Conservation (phyloP, 2,888 invertebrate species). For the Drosophila paramelanica region DNA sequence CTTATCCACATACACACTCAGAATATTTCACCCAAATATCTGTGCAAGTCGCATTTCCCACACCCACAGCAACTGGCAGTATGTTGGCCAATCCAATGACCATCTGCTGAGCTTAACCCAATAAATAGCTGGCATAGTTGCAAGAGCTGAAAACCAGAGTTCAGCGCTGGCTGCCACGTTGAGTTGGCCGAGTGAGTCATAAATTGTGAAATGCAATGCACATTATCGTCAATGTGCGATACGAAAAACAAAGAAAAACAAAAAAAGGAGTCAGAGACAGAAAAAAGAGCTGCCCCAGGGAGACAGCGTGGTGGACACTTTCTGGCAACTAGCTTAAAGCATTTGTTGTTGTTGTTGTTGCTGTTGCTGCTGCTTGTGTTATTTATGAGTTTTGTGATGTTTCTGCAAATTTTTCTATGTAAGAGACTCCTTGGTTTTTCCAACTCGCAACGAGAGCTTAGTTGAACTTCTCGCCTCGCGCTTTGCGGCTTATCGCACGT, state of each 20-base stretch:
- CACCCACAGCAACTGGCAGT: constrained; percentile 36
- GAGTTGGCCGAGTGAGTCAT: constrained; percentile 67
- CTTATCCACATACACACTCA: constrained; percentile 10
- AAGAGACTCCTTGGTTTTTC: constrained; percentile 50
- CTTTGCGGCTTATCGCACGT: constrained; percentile 63
- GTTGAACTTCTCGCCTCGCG: constrained; percentile 49
- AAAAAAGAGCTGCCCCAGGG: constrained; percentile 10
- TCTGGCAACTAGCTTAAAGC: constrained; percentile 44
- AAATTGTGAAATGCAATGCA: constrained; percentile 71
- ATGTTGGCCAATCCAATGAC: constrained; percentile 38
- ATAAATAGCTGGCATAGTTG: constrained; percentile 70
- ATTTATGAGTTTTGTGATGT: constrained; percentile 82
- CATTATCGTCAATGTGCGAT: constrained; percentile 67
- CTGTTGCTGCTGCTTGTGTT: constrained; percentile 48
- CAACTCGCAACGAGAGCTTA: constrained; percentile 29
- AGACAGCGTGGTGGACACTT: constrained; percentile 69
- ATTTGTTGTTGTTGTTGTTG: constrained; percentile 20
- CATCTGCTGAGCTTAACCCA: constrained; percentile 68
- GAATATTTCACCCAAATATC: constrained; percentile 20
- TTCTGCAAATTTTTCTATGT: constrained; percentile 81
- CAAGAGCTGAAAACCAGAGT: constrained; percentile 17
- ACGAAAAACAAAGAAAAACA: constrained; percentile 14
- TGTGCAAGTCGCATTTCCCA: constrained; percentile 26
- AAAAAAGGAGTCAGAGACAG: constrained; percentile 44
- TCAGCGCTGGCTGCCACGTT: constrained; percentile 17